Percentiles rank a stretch among this genome's conserved stretches.
phyloP scores from a whole-genome alignment of 2,797 vertebrate genomes.

The Urocyon cinereoargenteus region DNA sequence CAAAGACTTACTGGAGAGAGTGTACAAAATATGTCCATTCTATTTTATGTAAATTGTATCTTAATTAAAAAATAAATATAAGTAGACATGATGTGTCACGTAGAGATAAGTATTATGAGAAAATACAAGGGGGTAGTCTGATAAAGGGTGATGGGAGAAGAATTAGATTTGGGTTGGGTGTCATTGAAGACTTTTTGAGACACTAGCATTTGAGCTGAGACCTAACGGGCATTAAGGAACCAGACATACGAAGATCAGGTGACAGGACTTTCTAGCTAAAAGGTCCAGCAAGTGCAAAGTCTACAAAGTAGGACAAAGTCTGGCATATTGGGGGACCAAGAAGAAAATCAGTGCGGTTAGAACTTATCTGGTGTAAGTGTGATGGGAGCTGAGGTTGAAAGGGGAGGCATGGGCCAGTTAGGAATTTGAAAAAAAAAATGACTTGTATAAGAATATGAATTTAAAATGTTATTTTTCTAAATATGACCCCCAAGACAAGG shows the following conservation, averaged over 20 bases:
- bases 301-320: not conserved
- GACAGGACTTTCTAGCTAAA: not conserved
- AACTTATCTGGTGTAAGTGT: not conserved
- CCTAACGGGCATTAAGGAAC: not conserved
- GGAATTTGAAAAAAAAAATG: not conserved
- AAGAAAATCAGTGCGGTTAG: not conserved
- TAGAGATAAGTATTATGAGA: not conserved
- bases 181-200: not conserved
- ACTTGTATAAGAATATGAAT: not conserved
- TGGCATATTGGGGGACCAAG: not conserved
- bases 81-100: not conserved
- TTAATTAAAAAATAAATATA: not conserved
- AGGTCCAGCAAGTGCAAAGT: not conserved
- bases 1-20: not conserved
- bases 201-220: not conserved
- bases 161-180: not conserved
- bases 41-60: not conserved
- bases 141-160: not conserved
- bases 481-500: not conserved
- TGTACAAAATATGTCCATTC: not conserved
- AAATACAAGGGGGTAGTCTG: not conserved
- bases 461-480: not conserved
- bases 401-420: not conserved
- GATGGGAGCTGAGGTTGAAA: not conserved
- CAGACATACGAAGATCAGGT: not conserved